Base-by-base conservation (phyloP, 1,140 invertebrate genomes). In the Leptinotarsa undecemlineata region DNA sequence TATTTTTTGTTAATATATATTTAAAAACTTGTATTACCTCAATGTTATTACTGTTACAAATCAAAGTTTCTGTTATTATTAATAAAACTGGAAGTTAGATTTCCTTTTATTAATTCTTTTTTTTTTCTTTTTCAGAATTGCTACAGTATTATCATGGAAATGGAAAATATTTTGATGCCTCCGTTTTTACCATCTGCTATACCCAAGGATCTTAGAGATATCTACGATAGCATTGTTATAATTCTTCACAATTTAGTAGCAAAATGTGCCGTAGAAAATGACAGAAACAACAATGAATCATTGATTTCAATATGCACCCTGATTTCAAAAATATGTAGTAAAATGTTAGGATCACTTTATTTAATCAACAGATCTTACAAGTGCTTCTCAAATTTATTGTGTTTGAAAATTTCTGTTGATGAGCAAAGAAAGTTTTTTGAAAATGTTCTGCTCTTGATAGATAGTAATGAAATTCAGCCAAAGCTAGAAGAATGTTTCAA, bases 151-250 rank as follows among this genome's bases (percentile, higher is more conserved):
- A 64, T 72, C 62, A 20, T 48, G 13, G 33, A 63, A n/a, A 72
- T 72, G 61, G 71, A 72, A 72, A 26, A 48, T 64, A 72, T 72
- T 20, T 47, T 64, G 48, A 13, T 72, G 19, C 71, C 71, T 42
- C 14, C 20, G 6, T 71, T 71, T 47, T 21, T 71, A 13, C 51
- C 71, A 72, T 21, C 17, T 21, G 20, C 17, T 19, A 19, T 66
- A 48, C 33, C 69, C 13, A 71, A 72, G 42, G 48, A 64, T 15
- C 71, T 42, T n/a, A 64, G 51, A 20, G 61, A 72, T 2, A 19
- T 33, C 4, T 72, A 64, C 42, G 4, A 72, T 21, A 64, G 57
- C n/a, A 48, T 64, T n/a, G 33, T 51, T 21, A 64, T 19, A 20
- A 11, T 72, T 47, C 47, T 72, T 1, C 61, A 72, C 62, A 72